Evolutionary conservation across 2,888 invertebrate species (phyloP), one percentile per base, ranked within the genome.

Genomic region (Caenorhabditis auriculariae): DNA sequence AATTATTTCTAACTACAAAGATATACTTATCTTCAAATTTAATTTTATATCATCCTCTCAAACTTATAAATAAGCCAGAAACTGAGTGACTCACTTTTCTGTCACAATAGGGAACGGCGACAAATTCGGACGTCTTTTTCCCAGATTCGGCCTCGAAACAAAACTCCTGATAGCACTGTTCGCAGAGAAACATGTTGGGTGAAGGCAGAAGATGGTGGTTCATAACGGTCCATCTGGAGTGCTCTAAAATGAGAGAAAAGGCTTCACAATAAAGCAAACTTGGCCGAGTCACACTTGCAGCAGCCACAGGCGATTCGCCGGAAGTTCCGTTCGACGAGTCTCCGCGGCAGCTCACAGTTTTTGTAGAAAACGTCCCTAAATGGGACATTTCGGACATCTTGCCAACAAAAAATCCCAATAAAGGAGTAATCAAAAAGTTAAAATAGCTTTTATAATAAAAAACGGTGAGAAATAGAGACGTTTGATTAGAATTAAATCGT

Each of bases 21-120:
- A n/a, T n/a, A n/a, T n/a, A n/a, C n/a, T n/a, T n/a, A n/a, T n/a
- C n/a, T n/a, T n/a, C n/a, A n/a, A n/a, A n/a, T n/a, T n/a, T n/a
- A n/a, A n/a, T n/a, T n/a, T n/a, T n/a, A n/a, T n/a, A n/a, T n/a
- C n/a, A n/a, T n/a, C n/a, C n/a, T n/a, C n/a, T n/a, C n/a, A n/a
- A n/a, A n/a, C n/a, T n/a, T n/a, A n/a, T n/a, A n/a, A n/a, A n/a
- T n/a, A n/a, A n/a, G n/a, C n/a, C n/a, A n/a, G n/a, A n/a, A n/a
- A n/a, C n/a, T n/a, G n/a, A n/a, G n/a, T n/a, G n/a, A n/a, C n/a
- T n/a, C n/a, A n/a, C 55, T 29, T 66, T 61, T 24, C 65, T 32
- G 49, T 70, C 67, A 43, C 67, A 65, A 39, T 65, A 70, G 21
- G 66, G 70, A 12, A 60, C 60, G n/a, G 70, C 70, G 21, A 56